Evolutionary conservation across 1,140 invertebrate genomes (phyloP).

Genomic region (Babylonia areolata): DNA sequence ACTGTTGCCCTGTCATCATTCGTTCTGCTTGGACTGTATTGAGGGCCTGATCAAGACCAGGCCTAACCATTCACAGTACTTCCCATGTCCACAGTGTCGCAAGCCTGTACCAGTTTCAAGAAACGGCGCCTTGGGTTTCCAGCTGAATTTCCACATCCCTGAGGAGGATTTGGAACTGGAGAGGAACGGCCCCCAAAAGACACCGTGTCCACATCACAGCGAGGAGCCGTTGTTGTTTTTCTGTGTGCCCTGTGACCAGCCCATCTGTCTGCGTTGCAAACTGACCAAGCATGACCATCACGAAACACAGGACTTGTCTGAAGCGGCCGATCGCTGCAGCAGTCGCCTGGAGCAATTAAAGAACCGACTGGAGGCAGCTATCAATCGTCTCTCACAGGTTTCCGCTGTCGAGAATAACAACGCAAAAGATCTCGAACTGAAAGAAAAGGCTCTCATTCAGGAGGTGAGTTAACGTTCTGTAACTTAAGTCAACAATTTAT

Average conservation of each 20-base stretch:
- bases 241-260: not conserved
- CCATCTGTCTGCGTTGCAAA: not conserved
- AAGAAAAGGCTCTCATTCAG: too few species aligned
- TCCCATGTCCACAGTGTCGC: not conserved
- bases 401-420: too few species aligned
- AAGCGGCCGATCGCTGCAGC: not conserved
- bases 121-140: not conserved
- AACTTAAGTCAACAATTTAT: too few species aligned
- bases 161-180: not conserved
- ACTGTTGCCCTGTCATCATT: not conserved
- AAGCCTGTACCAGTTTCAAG: not conserved
- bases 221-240: not conserved
- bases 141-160: not conserved
- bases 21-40: not conserved
- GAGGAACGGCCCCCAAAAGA: not conserved
- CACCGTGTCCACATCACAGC: not conserved
- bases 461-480: too few species aligned
- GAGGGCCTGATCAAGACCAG: not conserved
- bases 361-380: too few species aligned
- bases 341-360: too few species aligned
- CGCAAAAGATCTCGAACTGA: too few species aligned
- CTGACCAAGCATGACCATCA: not conserved
- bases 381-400: too few species aligned
- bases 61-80: not conserved
- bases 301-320: not conserved